Base-by-base conservation (phyloP, 2,888 invertebrate genomes). In the Drosophila putrida region DNA sequence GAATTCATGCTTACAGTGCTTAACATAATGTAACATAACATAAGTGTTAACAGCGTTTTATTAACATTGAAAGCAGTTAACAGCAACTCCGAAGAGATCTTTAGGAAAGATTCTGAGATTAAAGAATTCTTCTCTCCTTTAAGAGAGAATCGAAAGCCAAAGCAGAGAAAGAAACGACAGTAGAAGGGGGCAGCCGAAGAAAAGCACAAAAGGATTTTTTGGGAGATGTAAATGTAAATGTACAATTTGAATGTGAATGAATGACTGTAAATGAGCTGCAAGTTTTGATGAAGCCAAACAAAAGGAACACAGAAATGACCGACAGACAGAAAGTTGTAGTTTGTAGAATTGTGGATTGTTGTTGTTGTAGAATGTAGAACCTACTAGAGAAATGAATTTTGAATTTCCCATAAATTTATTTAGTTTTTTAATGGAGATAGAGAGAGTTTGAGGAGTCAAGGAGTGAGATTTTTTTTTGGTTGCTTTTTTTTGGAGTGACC, bases 401-500 rank as follows among this genome's bases (percentile, higher is more conserved):
- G 61, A 59, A 65, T 70, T 64, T 69, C 13, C n/a, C n/a, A 38
- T 15, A 10, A 31, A 8, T 5, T 13, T 35, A 6, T 36, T 38
- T 27, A 13, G 35, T 50, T n/a, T 15, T 53, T 20, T 15, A 38
- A 13, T 38, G 15, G 15, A 49, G 36, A 11, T n/a, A 27, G 2
- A 44, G 35, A 43, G 54, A 43, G 54, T 4, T 39, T 15, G 39
- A 20, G 28, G 44, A 20, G 20, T 20, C 20, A 38, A 31, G 38
- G 57, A 47, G n/a, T 39, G 50, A 59, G 47, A 25, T 51, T 51
- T 50, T 10, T 49, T 10, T 13, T 43, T 39, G 54, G 10, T 15
- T 43, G 28, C 53, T 50, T 31, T 41, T 50, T 20, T 58, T 55
- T 44, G 57, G 47, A 61, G 46, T 62, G 83, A 85, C 83, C 83